phyloP scores from a whole-genome alignment of 2,113 vertebrate genomes.

The Hystrix cristata region DNA sequence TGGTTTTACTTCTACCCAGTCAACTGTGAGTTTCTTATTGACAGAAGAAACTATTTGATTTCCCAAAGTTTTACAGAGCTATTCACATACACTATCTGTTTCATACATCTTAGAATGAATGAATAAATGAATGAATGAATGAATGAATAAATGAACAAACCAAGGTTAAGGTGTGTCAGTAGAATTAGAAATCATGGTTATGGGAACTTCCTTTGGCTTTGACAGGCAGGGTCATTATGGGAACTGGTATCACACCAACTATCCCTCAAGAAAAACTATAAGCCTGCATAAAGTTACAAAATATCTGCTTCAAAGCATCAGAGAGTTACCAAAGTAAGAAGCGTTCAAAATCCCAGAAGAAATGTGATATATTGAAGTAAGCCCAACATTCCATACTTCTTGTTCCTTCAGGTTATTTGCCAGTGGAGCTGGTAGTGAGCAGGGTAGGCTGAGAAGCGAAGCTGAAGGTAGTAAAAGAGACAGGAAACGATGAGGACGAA shows the following conservation, averaged over 20 bases:
- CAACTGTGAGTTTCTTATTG: conserved; percentile 44
- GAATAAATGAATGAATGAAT: background rate
- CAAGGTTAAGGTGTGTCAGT: background rate
- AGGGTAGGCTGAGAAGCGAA: conserved; percentile 30
- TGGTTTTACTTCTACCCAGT: background rate
- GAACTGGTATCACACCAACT: conserved; percentile 17
- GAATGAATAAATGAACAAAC: background rate
- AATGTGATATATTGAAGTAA: background rate
- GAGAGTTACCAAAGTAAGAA: conserved; percentile 22
- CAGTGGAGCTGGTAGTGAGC: background rate
- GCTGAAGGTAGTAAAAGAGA: conserved; percentile 38
- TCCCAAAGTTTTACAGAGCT: conserved; percentile 21
- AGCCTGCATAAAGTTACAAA: conserved; percentile 42
- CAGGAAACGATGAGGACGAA: background rate
- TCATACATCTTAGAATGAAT: background rate
- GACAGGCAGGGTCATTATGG: background rate
- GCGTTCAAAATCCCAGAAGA: conserved; percentile 17
- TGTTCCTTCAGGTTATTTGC: conserved; percentile 27
- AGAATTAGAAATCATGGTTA: conserved; percentile 39
- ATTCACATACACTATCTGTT: background rate
- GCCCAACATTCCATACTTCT: background rate
- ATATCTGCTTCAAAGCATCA: conserved; percentile 26
- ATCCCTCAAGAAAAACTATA: conserved; percentile 27
- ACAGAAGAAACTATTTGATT: background rate
- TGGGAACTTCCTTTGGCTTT: conserved; percentile 38